Percentiles rank a stretch among this genome's conserved stretches.
These are phyloP conservation scores for Camelus dromedarius DNA, from an alignment of 2,113 vertebrate species.

Conservation along the genomic window DNA sequence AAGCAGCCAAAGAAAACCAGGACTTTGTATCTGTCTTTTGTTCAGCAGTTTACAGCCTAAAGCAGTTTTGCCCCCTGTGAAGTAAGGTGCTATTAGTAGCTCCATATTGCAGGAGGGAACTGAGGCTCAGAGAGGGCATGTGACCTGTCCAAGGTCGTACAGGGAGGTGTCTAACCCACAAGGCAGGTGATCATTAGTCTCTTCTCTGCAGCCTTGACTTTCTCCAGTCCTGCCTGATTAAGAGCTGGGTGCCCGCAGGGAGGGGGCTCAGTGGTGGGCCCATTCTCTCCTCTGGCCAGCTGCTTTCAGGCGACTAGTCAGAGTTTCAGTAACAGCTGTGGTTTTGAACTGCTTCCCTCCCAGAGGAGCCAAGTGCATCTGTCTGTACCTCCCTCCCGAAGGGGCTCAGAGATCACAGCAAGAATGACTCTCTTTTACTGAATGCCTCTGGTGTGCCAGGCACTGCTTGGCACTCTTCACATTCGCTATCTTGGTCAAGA, in stretches of 20 bases:
- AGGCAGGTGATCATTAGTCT: not conserved
- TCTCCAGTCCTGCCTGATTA: not conserved
- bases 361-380: slow-evolving; percentile 56
- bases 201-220: slow-evolving; percentile 6
- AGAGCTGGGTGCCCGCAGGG: not conserved
- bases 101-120: not conserved
- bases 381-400: slow-evolving; percentile 16
- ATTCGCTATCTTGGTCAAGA: not conserved
- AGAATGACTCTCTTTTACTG: slow-evolving; percentile 51
- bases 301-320: slow-evolving; percentile 39
- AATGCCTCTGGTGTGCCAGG: not conserved
- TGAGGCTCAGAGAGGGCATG: not conserved
- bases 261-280: not conserved
- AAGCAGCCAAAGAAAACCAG: not conserved
- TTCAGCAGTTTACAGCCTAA: not conserved
- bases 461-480: slow-evolving; percentile 49
- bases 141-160: not conserved
- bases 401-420: slow-evolving; percentile 53
- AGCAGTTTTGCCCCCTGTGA: not conserved
- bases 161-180: not conserved
- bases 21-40: not conserved
- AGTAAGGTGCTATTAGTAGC: not conserved
- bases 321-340: slow-evolving; percentile 77
- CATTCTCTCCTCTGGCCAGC: slow-evolving; percentile 55
- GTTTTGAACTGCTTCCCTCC: slow-evolving; percentile 63